A percentile compares a stretch with the other conserved stretches of the same genome.
phyloP scores from a whole-genome alignment of 2,797 vertebrate genomes.

The Crenichthys baileyi region DNA sequence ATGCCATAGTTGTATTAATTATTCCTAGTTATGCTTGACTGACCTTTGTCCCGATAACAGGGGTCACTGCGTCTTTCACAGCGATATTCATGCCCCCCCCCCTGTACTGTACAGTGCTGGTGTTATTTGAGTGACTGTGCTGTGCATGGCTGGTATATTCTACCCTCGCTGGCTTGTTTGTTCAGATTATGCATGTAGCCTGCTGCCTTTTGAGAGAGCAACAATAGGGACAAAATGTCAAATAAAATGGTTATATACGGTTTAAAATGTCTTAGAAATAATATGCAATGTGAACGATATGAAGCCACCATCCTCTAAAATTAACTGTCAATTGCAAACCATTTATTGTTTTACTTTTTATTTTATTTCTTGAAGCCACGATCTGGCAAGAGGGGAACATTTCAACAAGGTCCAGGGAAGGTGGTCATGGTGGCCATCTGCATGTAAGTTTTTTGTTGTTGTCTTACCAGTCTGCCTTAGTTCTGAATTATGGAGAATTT shows the following conservation, averaged over 20 bases:
- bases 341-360: not conserved
- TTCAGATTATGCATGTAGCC: not conserved
- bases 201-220: conserved; percentile 3
- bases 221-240: not conserved
- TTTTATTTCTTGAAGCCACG: conserved; percentile 84
- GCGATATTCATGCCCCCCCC: conserved; percentile 39
- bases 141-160: conserved; percentile 40
- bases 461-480: not conserved
- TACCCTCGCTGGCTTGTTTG: conserved; percentile 31
- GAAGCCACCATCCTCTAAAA: not conserved
- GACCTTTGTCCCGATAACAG: conserved; percentile 42
- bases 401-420: conserved; percentile 95
- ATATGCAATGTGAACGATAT: fast-evolving
- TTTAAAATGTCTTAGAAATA: not conserved
- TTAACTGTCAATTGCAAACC: not conserved
- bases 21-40: conserved; percentile 5
- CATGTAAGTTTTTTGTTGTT: conserved; percentile 89
- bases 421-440: conserved; percentile 99
- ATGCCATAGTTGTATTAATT: conserved; percentile 1
- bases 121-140: conserved; percentile 35
- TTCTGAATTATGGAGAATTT: conserved; percentile 2
- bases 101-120: conserved; percentile 34
- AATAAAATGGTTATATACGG: not conserved
- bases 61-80: conserved; percentile 46
- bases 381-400: conserved; percentile 85